Evolutionary conservation across 2,113 vertebrate species (phyloP), one percentile per base, ranked within the genome.

Genomic region (Oceanodroma tethys): DNA sequence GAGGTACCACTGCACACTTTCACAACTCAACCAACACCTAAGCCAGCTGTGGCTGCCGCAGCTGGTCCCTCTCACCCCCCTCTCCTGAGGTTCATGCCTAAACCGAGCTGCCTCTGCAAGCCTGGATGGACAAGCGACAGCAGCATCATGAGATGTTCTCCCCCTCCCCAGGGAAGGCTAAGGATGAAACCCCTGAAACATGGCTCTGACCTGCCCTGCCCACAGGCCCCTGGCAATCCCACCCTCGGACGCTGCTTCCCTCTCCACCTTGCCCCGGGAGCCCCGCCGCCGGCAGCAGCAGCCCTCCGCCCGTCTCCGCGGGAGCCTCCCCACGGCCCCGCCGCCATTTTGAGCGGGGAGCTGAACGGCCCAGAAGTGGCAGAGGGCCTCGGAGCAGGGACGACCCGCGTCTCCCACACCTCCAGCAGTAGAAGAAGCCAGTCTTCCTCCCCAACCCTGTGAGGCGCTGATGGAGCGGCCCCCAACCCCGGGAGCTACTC

Each of bases 121-220:
- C 48, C 23, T 10, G 2, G 9, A 16, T 0, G 1, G 9, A 7
- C 2, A 25, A 26, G 5, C 3, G 4, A 36, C 9, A 32, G 10
- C 20, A 32, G 1, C 20, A 13, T 0, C 27, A 11, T 0, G 1
- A 10, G 3, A 6, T 0, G 2, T 4, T 18, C 26, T n/a, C 7
- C n/a, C 9, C 2, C 10, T 38, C 43, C 9, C 11, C 43, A 16
- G 2, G 8, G 4, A 42, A 5, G 9, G 21, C 18, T 13, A 34
- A 23, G 25, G 14, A 53, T 3, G 22, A 38, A 8, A 1, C 1
- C 14, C 40, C 36, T 3, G 40, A 36, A 23, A 38, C 0, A 2
- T 0, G 17, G 7, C 52, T 16, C 50, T 1, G 20, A 7, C 36
- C 5, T 9, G 6, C 20, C 11, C 18, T 3, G 29, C 47, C 58